Conservation (phyloP, 2,113 vertebrate species). For the Protomyctophum bolini region DNA sequence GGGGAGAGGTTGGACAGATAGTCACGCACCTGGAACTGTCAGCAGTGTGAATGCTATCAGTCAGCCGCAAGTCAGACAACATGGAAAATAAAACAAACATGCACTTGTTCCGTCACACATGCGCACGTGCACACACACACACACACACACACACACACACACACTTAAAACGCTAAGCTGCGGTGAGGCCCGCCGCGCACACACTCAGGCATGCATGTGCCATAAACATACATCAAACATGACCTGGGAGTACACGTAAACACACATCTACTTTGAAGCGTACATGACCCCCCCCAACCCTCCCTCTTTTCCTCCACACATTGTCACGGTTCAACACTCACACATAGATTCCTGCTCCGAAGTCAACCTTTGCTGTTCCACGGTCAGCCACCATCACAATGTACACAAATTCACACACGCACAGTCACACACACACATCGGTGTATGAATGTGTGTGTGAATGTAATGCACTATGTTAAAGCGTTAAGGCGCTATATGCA, state of each 20-base stretch:
- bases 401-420: constrained; percentile 1
- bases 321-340: neutral
- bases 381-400: constrained; percentile 35
- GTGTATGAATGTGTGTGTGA: no score
- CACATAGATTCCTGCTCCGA: constrained; percentile 62
- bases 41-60: constrained; percentile 73
- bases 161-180: no score
- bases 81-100: constrained; percentile 69
- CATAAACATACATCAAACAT: constrained; percentile 45
- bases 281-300: neutral
- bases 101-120: constrained; percentile 32
- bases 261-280: constrained; percentile 39
- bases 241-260: constrained; percentile 27
- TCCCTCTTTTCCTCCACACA: constrained; percentile 7
- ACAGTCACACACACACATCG: neutral
- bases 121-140: constrained; percentile 15
- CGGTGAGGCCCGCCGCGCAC: no score
- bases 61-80: constrained; percentile 54
- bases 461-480: no score
- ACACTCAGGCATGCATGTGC: no score
- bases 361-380: constrained; percentile 61
- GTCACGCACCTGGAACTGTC: constrained; percentile 70
- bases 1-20: constrained; percentile 57
- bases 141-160: constrained; percentile 23
- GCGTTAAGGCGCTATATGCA: no score